These are phyloP conservation scores for Leptoteleia sp. DNA, from an alignment of 1,140 invertebrate species.

Conservation along the genomic window DNA sequence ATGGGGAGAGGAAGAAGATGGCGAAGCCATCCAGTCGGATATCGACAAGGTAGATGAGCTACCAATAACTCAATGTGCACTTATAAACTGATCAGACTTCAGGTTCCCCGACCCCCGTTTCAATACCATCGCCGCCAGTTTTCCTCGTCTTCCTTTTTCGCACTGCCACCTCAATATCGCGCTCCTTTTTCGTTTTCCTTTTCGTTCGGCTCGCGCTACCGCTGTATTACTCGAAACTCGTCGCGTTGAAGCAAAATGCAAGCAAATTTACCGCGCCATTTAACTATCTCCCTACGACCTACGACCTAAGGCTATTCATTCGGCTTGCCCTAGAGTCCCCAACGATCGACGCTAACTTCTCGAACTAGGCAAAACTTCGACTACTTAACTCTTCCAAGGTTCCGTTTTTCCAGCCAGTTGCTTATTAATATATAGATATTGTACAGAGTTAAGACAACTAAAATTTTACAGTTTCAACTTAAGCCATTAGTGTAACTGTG, in stretches of 20 bases:
- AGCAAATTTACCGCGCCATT: constrained; percentile 63
- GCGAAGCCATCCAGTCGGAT: constrained; percentile 74
- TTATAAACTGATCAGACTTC: constrained; percentile 78
- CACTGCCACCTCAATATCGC: constrained; percentile 57
- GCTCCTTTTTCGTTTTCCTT: constrained; percentile 67
- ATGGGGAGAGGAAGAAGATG: constrained; percentile 62
- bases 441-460: no score
- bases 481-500: no score
- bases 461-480: no score
- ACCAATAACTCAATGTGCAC: constrained; percentile 79
- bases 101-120: constrained; percentile 68
- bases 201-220: constrained; percentile 56
- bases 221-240: constrained; percentile 73
- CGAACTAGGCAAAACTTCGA: no score
- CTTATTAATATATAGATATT: no score
- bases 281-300: constrained; percentile 57
- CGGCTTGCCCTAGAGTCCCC: constrained; percentile 53
- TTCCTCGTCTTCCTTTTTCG: constrained; percentile 49
- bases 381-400: no score
- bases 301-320: constrained; percentile 53
- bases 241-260: constrained; percentile 58
- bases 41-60: constrained; percentile 77
- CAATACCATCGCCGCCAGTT: constrained; percentile 67
- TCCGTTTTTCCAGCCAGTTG: no score
- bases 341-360: constrained; percentile 33